These are phyloP conservation scores for Cinclus mexicanus DNA, from an alignment of 2,113 vertebrate species.

Conservation along the genomic window DNA sequence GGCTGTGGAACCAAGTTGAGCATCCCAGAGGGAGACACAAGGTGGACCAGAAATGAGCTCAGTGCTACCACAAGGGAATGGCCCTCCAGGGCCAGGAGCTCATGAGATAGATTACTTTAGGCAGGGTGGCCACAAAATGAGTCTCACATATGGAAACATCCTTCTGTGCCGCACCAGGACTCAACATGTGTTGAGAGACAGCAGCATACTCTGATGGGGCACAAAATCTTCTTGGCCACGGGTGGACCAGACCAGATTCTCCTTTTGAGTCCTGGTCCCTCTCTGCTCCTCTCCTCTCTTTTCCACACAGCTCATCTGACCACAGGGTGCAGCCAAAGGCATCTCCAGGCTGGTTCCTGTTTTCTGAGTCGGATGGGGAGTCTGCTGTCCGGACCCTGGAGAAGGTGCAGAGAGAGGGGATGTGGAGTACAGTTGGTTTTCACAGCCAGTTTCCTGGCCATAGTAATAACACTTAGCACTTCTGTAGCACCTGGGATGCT, in stretches of 20 bases:
- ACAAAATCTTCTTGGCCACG: not conserved
- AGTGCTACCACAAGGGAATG: not conserved
- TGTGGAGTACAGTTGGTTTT: not conserved
- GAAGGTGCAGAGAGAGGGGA: not conserved
- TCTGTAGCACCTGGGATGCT: constrained; percentile 46
- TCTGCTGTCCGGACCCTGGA: not conserved
- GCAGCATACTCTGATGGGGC: rapidly evolving
- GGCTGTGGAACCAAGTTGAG: not conserved
- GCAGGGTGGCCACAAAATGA: not conserved
- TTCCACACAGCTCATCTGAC: not conserved
- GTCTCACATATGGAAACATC: not conserved
- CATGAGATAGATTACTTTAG: not conserved
- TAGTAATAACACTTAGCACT: constrained; percentile 56
- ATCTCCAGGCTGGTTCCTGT: not conserved
- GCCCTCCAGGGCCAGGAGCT: not conserved
- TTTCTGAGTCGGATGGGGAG: not conserved
- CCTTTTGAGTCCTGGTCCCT: not conserved
- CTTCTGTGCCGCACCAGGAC: not conserved
- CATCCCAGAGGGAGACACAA: not conserved
- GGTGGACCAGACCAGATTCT: not conserved
- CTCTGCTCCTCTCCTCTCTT: not conserved
- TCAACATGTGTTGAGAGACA: not conserved
- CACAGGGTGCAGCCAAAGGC: not conserved
- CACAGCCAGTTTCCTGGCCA: constrained; percentile 28
- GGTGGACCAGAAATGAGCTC: not conserved